phyloP scores from a whole-genome alignment of 2,888 invertebrate species.

The Tigriopus californicus region DNA sequence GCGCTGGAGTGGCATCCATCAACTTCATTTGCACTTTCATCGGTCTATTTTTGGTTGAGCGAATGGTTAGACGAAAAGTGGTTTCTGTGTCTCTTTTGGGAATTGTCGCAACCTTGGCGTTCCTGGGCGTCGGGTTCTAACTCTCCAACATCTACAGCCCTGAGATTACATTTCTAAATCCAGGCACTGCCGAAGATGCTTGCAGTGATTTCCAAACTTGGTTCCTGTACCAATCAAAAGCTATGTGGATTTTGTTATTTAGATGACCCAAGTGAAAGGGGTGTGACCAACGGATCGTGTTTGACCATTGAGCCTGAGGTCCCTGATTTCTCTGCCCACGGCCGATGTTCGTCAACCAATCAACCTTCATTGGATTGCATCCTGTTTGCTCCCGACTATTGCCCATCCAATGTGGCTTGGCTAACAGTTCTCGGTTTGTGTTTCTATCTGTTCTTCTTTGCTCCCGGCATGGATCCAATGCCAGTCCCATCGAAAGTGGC shows the following conservation, averaged over 20 bases:
- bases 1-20: constrained; percentile 28
- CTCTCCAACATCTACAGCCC: constrained; percentile 27
- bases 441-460: constrained; percentile 32
- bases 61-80: constrained; percentile 29
- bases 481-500: too few species aligned
- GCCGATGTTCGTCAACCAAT: too few species aligned
- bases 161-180: constrained; percentile 20
- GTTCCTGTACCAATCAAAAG: constrained; percentile 27
- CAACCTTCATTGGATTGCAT: constrained; percentile 4
- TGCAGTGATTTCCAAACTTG: not conserved
- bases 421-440: constrained; percentile 29
- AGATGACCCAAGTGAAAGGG: too few species aligned
- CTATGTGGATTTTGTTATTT: constrained; percentile 29
- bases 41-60: constrained; percentile 32
- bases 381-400: constrained; percentile 30
- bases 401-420: constrained; percentile 30
- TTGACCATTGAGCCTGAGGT: too few species aligned
- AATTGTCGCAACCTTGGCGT: constrained; percentile 26
- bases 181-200: not conserved
- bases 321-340: too few species aligned
- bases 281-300: too few species aligned
- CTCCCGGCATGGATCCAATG: constrained; percentile 35
- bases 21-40: constrained; percentile 33
- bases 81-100: constrained; percentile 25
- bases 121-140: constrained; percentile 30